Base-by-base conservation (phyloP, 2,888 invertebrate genomes). In the Cryptosula pallasiana region DNA sequence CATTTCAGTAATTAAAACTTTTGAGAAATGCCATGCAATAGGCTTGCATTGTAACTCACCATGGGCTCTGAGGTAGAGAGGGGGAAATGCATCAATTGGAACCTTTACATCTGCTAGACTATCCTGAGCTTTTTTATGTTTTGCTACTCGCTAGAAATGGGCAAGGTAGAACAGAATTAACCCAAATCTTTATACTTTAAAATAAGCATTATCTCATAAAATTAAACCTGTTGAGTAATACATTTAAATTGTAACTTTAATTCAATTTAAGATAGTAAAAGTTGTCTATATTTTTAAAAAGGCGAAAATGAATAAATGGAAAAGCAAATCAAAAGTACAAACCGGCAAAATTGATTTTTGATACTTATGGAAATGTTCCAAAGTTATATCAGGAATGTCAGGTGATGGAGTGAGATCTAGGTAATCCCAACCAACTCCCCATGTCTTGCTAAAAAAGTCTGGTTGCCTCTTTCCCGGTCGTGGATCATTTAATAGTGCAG, bases 391-490 rank as follows among this genome's bases (percentile, higher is more conserved):
- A 55, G 93, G 93, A 77, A 96, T 86, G 83, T 92, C 90, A 0
- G 91, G 90, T 78, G 92, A 92, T 76, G 91, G 89, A 55, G 90
- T 88, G 78, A 95, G 89, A 69, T 90, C 89, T 34, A 89, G 87
- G 75, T 95, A 95, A 27, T 94, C 89, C 86, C 99, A 99, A 73
- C 90, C 88, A 80, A 96, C 96, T 63, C 99, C 98, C 98, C 98
- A 99, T 75, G 95, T 95, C 84, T 94, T 94, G 0, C 95, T 95
- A 81, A 99, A 95, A 81, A 99, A 94, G 84, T 95, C 88, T 9
- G 81, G 81, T 76, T 85, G 97, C 76, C 95, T 92, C 81, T 91
- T 90, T 36, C 83, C 79, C 35, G 86, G 82, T 75, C 91, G 91
- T 0, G 97, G 97, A 86, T 98, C 96, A 86, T 96, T 97, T 75